Conservation (phyloP, 2,797 vertebrate species). For the Emydoidea blandingii region DNA sequence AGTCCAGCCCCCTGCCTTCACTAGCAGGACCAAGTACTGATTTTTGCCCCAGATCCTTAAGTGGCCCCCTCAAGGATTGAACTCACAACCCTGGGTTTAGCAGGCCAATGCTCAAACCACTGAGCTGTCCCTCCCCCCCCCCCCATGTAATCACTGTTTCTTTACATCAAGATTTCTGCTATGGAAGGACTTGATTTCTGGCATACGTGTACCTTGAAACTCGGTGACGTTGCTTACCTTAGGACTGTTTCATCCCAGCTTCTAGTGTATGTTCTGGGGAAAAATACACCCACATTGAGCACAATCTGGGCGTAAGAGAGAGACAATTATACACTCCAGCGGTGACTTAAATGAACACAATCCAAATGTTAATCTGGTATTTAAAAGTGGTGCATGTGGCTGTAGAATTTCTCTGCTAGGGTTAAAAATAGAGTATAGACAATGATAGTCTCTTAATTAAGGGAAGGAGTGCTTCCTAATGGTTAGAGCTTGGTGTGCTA, state of each 20-base stretch:
- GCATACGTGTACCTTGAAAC: neutral
- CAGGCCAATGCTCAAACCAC: too few species aligned
- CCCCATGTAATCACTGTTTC: neutral
- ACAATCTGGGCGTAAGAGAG: neutral
- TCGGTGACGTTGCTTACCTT: slow-evolving; percentile 48
- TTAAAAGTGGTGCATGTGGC: slow-evolving; percentile 34
- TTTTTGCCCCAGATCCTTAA: too few species aligned
- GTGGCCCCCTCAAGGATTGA: too few species aligned
- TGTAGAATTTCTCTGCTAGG: neutral
- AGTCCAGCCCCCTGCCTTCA: too few species aligned
- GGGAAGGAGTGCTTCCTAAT: neutral
- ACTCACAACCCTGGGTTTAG: too few species aligned
- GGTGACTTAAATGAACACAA: slow-evolving; percentile 23
- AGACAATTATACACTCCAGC: neutral
- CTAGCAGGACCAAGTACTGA: too few species aligned
- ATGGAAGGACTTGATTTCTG: slow-evolving; percentile 11
- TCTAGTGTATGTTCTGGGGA: slow-evolving; percentile 53
- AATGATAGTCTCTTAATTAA: neutral
- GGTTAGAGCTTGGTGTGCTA: neutral
- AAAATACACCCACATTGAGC: neutral
- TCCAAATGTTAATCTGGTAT: slow-evolving; percentile 21
- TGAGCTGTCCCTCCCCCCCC: too few species aligned
- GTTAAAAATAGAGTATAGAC: neutral
- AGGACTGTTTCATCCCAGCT: slow-evolving; percentile 24
- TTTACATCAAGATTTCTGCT: slow-evolving; percentile 18